Evolutionary conservation across 1,140 invertebrate species (phyloP), one percentile per base, ranked within the genome.

Genomic region (Drosophila arizonae): DNA sequence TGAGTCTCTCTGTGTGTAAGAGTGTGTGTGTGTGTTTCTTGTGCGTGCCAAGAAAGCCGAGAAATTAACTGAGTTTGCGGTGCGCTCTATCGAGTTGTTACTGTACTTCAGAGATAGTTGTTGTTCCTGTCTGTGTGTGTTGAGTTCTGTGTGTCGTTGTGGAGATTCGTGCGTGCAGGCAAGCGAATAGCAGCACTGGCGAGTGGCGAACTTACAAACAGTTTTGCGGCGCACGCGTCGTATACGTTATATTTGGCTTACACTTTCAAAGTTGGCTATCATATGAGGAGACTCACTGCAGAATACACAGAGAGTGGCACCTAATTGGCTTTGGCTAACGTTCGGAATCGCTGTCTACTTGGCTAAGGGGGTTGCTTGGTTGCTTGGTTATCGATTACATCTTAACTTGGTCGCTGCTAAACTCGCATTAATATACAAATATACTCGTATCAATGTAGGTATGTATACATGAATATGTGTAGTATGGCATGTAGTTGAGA

Each of bases 181-280:
- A 87, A 87, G 82, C 82, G 76, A 68, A 61, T 72, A 76, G 46
- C 79, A 75, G 72, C 75, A 74, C 76, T 77, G 57, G 58, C 39
- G 39, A 58, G 26, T 54, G 73, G 45, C 66, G 80, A 73, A 86
- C 81, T 86, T 86, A 88, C 84, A 68, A 87, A 82, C 69, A 68
- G 75, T 84, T 68, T 68, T 68, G 63, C 82, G 79, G 78, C 82
- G 33, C 79, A 58, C 79, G 41, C 39, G 76, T 79, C 79, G 82
- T 88, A 87, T 87, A 88, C 82, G 84, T 87, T 79, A 72, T 79
- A 66, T 82, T 86, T 86, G 81, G 81, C 81, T 85, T 85, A 86
- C 81, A 85, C 81, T 75, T 61, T 81, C 45, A 76, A 79, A 71
- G 73, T 81, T 80, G 74, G 77, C 81, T 85, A 77, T 65, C 63